phyloP scores from a whole-genome alignment of 1,140 invertebrate species.

The Drosophila murphyi region DNA sequence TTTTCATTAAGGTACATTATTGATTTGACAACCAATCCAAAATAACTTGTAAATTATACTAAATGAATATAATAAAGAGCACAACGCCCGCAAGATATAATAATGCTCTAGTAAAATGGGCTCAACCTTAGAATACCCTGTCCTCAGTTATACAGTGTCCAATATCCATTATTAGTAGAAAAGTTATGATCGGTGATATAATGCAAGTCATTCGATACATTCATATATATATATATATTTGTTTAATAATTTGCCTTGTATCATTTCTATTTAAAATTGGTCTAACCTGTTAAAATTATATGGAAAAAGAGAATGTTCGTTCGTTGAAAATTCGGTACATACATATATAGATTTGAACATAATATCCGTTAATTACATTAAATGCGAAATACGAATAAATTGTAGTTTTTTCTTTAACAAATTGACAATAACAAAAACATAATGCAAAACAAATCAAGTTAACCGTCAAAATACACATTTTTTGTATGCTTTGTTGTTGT shows the following conservation, averaged over 20 bases:
- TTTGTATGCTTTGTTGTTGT: not conserved
- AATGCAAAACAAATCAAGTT: constrained; percentile 61
- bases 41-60: no score
- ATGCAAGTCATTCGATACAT: not conserved
- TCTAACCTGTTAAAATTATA: constrained; percentile 70
- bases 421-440: constrained; percentile 56
- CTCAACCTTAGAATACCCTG: no score
- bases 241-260: constrained; percentile 67
- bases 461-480: constrained; percentile 41
- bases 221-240: constrained; percentile 46
- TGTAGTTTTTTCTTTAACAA: constrained; percentile 50
- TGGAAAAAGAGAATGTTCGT: constrained; percentile 4
- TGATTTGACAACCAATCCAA: no score
- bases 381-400: constrained; percentile 65
- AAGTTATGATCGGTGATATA: no score
- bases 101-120: no score
- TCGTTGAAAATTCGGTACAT: constrained; percentile 36
- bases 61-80: no score
- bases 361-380: constrained; percentile 69
- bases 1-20: not conserved
- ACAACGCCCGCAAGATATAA: no score
- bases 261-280: constrained; percentile 77
- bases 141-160: no score
- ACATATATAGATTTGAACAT: constrained; percentile 28
- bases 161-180: no score